Evolutionary conservation across 2,797 vertebrate species (phyloP), one percentile per base, ranked within the genome.

Genomic region (Acrocephalus scirpaceus): DNA sequence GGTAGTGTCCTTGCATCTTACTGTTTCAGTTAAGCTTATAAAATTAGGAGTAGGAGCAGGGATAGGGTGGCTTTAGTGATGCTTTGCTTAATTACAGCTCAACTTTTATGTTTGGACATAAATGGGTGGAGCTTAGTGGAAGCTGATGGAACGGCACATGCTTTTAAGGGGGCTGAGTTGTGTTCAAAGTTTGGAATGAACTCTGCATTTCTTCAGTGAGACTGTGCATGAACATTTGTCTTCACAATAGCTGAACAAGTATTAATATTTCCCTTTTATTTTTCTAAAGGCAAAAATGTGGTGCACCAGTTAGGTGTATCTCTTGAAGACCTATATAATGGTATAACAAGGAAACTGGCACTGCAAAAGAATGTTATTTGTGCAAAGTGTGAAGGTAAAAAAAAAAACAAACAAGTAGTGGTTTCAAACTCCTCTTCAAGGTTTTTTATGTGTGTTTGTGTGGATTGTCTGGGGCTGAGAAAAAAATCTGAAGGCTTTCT

Each of bases 361-460:
- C 98, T 99, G 78, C 99, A 99, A 93, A 99, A 99, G 97, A 99
- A 99, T 44, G 93, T 99, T 3, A 99, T 99, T 95, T 99, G 99
- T 97, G 99, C 98, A 80, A 99, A 99, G 96, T 99, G 99, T 97
- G 99, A 99, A 84, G 99, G 99, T 99, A 77, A 73, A 86, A 60
- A 40, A 42, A 21, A 66, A 48, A 50, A 15, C n/a, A n/a, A n/a
- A n/a, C n/a, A 70, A 83, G 22, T 12, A 32, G 25, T 62, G 20
- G 18, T 51, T 90, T 90, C 27, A 80, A 65, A 69, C 8, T 3
- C 5, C 3, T 81, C 16, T 51, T 72, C 3, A 36, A 5, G 22
- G 8, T 51, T n/a, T 34, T 50, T 30, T 51, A 7, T 29, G 15
- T 65, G 12, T 76, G 19, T 45, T 47, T 34, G 50, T 78, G n/a